Evolutionary conservation across 2,888 invertebrate species (phyloP), one percentile per base, ranked within the genome.

Genomic region (Sabatieria punctata): DNA sequence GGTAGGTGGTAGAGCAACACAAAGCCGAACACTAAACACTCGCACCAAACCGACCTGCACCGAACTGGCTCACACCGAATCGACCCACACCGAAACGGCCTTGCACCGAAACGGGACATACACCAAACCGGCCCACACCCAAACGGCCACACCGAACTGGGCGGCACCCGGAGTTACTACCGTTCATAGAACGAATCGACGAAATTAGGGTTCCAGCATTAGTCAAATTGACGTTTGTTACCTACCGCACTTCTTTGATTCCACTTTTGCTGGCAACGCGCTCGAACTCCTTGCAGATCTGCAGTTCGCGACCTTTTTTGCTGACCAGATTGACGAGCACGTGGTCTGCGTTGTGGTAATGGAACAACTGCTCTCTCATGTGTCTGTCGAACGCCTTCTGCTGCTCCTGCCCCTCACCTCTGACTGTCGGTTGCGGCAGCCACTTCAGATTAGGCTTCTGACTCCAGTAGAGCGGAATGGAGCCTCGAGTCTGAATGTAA

Each of bases 391-490:
- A 63, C 2, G 60, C 60, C 13, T 52, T 51, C n/a, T 59, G 46
- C 41, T 64, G 63, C 38, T 63, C 60, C 42, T 60, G 59, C 2
- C 53, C 52, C 6, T 59, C 46, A 6, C 13, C n/a, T n/a, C 35
- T 36, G 22, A 23, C 22, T 25, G 43, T 51, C 2, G 71, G 69
- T 43, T 55, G 52, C 11, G 73, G 72, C 55, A 71, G 71, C 59
- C 81, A 78, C 49, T 67, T 67, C 43, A 99, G 74, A 69, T 93
- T 83, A 1, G 97, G 95, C 59, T 78, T 76, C 71, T 95, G 95
- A 36, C 77, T 77, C 95, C 93, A 95, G 70, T 75, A 84, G 51
- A 93, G 71, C 13, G 93, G 93, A 63, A 93, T 89, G 2, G 95
- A 95, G 1, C 97, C 97, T 41, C 97, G 74, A 1, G 85, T 85